Evolutionary conservation across 2,113 vertebrate genomes (phyloP).

Genomic region (Sinocyclocheilus grahami): DNA sequence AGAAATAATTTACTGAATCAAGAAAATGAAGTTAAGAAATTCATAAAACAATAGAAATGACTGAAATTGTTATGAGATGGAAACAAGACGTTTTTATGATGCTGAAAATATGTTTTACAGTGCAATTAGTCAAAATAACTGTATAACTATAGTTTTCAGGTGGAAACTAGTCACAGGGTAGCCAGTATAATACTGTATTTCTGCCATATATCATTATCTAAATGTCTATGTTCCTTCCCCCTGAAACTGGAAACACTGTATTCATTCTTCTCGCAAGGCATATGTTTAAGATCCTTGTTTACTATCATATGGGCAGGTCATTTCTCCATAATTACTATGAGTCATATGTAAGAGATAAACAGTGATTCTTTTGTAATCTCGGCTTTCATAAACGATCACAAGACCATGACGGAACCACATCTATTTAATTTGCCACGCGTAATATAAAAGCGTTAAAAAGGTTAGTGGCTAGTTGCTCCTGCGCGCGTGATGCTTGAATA

Average conservation of each 20-base stretch:
- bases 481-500: conserved; percentile 6
- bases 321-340: background rate
- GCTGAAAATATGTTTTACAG: background rate
- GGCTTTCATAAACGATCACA: background rate
- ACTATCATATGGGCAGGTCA: background rate
- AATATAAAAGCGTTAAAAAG: background rate
- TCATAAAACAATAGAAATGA: background rate
- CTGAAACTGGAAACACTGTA: background rate
- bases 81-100: background rate
- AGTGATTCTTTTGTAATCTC: conserved; percentile 1
- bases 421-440: background rate
- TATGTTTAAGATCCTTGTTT: background rate
- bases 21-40: background rate
- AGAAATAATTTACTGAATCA: background rate
- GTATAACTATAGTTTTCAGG: background rate
- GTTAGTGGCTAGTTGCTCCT: background rate
- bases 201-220: background rate
- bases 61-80: background rate
- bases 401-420: background rate
- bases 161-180: background rate
- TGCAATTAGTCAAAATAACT: background rate
- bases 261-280: background rate
- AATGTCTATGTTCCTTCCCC: background rate
- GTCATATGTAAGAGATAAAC: background rate
- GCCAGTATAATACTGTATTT: background rate